These are phyloP conservation scores for Mallotus villosus DNA, from an alignment of 2,797 vertebrate species.

Conservation along the genomic window DNA sequence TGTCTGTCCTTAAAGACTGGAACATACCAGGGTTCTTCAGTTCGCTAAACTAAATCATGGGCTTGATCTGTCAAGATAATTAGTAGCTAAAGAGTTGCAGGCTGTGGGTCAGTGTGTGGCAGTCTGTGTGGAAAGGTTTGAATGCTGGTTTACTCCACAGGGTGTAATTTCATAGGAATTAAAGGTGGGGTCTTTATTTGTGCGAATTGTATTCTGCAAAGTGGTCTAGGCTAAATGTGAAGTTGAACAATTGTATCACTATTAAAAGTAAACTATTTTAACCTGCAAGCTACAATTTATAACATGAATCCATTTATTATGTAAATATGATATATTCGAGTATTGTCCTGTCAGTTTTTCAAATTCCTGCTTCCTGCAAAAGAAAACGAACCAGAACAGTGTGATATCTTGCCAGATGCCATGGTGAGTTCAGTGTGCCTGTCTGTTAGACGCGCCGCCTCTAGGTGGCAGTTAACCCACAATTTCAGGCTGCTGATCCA, in stretches of 20 bases:
- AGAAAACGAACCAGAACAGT: neutral
- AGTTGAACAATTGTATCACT: neutral
- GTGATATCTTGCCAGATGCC: constrained; percentile 4
- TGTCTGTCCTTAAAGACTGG: neutral
- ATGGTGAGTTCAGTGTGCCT: constrained; percentile 26
- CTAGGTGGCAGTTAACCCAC: constrained; percentile 70
- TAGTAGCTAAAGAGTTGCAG: neutral
- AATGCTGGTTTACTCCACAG: neutral
- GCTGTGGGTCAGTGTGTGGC: neutral
- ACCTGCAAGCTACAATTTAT: neutral
- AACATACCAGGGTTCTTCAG: constrained; percentile 1
- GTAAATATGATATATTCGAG: no score
- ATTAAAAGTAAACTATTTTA: no score
- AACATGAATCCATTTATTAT: neutral
- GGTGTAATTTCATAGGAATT: constrained; percentile 1
- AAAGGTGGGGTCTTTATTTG: neutral
- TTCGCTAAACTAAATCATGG: neutral
- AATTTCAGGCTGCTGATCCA: constrained; percentile 17
- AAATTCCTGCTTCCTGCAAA: neutral
- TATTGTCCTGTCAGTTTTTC: no score
- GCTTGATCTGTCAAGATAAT: constrained; percentile 2
- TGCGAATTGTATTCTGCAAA: neutral
- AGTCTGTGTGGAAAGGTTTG: neutral
- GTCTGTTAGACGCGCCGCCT: constrained; percentile 51
- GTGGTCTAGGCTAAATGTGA: neutral